phyloP scores from a whole-genome alignment of 2,888 invertebrate genomes.

The Tipula vernalis region DNA sequence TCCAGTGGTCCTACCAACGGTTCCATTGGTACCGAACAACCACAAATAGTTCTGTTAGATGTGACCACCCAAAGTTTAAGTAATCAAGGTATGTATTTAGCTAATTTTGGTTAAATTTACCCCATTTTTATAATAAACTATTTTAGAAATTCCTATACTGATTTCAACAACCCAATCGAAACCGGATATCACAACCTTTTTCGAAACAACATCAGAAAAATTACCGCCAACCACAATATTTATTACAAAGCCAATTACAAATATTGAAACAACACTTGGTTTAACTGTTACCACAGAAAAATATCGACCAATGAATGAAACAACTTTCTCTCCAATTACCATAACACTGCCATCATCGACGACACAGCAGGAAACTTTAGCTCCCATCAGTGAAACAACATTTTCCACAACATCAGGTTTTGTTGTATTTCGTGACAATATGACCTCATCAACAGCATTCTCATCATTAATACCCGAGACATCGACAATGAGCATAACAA shows the following conservation, averaged over 20 bases:
- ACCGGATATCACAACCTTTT: neutral
- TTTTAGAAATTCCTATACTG: neutral
- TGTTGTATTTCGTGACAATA: constrained; percentile 5
- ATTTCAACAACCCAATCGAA: neutral
- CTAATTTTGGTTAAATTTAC: neutral
- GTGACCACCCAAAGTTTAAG: neutral
- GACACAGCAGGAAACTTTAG: constrained; percentile 17
- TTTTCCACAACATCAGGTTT: constrained; percentile 10
- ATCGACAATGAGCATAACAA: constrained; percentile 19
- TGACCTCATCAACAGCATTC: constrained; percentile 9
- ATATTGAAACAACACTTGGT: neutral
- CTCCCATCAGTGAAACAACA: constrained; percentile 14
- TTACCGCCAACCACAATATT: neutral
- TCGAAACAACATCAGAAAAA: neutral
- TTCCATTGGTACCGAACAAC: neutral
- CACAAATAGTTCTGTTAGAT: neutral
- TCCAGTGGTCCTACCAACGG: neutral
- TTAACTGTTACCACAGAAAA: neutral
- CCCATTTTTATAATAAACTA: neutral
- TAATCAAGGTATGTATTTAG: neutral
- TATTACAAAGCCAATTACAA: neutral
- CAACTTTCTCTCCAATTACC: constrained; percentile 13
- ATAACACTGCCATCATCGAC: constrained; percentile 16
- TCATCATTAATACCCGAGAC: neutral
- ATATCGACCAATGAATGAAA: constrained; percentile 20